phyloP scores from a whole-genome alignment of 1,140 invertebrate genomes.

The Papilio dardanus region DNA sequence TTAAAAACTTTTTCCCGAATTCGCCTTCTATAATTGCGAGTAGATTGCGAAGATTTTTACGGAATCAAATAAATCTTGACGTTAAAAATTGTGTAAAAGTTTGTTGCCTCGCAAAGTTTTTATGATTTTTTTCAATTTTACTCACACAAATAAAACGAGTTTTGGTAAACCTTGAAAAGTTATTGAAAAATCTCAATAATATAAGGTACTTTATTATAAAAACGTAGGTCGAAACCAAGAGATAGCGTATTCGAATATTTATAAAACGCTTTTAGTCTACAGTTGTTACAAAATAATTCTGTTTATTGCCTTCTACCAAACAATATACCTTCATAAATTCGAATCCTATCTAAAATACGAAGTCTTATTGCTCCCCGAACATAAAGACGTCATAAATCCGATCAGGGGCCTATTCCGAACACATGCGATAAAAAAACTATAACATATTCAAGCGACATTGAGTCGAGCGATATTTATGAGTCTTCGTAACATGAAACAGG shows the following conservation, averaged over 20 bases:
- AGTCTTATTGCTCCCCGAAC: constrained; percentile 41
- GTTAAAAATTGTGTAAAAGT: constrained; percentile 9
- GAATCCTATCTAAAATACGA: constrained; percentile 34
- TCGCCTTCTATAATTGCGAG: constrained; percentile 21
- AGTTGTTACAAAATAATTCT: constrained; percentile 2
- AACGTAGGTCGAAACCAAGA: too few species aligned
- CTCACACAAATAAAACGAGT: constrained; percentile 3
- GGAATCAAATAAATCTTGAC: constrained; percentile 10
- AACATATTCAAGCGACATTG: constrained; percentile 50
- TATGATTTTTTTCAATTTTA: constrained; percentile 7
- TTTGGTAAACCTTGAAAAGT: constrained; percentile 9
- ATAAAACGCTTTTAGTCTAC: neutral
- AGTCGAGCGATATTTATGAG: constrained; percentile 47
- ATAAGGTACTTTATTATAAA: too few species aligned
- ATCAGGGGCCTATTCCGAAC: constrained; percentile 47
- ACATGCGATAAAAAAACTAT: constrained; percentile 54
- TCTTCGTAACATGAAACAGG: constrained; percentile 44
- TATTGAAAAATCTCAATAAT: too few species aligned
- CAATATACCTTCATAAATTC: constrained; percentile 30
- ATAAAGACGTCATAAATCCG: constrained; percentile 51
- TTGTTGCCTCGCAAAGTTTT: neutral
- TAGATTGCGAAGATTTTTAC: constrained; percentile 19
- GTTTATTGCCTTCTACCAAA: constrained; percentile 11
- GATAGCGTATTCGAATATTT: too few species aligned
- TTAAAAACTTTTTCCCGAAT: neutral